phyloP scores from a whole-genome alignment of 2,113 vertebrate species.

The Saguinus midas region DNA sequence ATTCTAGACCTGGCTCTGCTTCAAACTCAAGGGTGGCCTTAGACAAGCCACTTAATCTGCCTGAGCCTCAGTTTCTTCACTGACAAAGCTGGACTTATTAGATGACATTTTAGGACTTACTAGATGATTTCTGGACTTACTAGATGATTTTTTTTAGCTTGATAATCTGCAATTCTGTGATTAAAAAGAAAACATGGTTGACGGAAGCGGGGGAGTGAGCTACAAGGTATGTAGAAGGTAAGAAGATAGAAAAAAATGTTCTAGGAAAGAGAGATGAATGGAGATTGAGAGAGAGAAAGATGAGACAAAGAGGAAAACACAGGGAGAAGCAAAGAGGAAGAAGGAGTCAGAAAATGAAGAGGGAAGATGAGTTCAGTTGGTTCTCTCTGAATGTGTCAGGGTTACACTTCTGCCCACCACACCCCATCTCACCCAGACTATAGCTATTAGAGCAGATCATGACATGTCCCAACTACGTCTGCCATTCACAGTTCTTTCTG shows the following conservation, averaged over 20 bases:
- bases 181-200: not conserved
- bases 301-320: not conserved
- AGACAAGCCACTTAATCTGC: not conserved
- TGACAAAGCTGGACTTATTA: not conserved
- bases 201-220: not conserved
- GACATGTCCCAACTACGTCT: not conserved
- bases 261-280: not conserved
- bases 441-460: not conserved
- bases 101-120: not conserved
- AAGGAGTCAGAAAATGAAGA: not conserved
- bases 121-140: not conserved
- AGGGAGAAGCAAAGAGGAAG: not conserved
- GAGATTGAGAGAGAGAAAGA: not conserved
- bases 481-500: not conserved
- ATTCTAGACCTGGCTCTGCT: not conserved
- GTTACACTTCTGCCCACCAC: not conserved
- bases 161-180: not conserved
- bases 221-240: not conserved
- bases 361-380: not conserved
- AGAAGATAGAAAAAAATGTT: not conserved
- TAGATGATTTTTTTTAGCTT: not conserved
- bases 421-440: not conserved
- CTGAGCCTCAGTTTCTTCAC: not conserved
- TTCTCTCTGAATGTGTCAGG: not conserved
- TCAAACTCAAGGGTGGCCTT: conserved; percentile 13